phyloP scores from a whole-genome alignment of 2,797 vertebrate genomes.

The Salarias fasciatus region DNA sequence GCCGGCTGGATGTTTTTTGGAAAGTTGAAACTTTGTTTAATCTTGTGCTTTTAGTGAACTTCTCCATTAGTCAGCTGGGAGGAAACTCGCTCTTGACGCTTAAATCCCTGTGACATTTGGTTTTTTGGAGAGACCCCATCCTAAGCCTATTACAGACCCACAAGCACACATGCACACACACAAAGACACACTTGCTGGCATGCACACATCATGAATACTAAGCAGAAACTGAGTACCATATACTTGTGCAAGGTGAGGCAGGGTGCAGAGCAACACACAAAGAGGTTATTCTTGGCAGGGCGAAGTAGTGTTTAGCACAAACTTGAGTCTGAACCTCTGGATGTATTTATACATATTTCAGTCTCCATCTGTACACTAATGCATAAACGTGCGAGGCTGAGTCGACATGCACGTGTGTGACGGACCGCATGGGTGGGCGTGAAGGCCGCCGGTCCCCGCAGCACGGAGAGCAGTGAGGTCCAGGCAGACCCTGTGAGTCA shows the following conservation, averaged over 20 bases:
- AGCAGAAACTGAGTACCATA: conserved; percentile 54
- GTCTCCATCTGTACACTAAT: conserved; percentile 13
- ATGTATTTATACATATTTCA: conserved; percentile 48
- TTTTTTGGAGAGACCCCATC: conserved; percentile 64
- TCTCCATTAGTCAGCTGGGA: conserved; percentile 68
- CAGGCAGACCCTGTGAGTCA: conserved; percentile 77
- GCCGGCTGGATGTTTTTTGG: conserved; percentile 61
- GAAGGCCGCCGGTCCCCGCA: conserved; percentile 44
- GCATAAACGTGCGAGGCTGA: conserved; percentile 14
- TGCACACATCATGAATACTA: conserved; percentile 61
- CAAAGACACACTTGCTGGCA: conserved; percentile 39
- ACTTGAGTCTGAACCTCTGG: conserved; percentile 24
- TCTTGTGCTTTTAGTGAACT: conserved; percentile 76
- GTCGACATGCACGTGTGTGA: conserved; percentile 33
- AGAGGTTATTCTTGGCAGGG: conserved; percentile 72
- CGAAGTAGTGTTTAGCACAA: conserved; percentile 52
- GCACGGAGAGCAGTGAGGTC: conserved; percentile 73
- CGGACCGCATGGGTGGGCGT: conserved; percentile 30
- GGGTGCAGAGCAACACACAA: conserved; percentile 67
- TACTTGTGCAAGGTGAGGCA: conserved; percentile 69
- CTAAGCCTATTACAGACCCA: conserved; percentile 55
- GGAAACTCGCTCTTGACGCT: conserved; percentile 64
- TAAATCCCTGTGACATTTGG: conserved; percentile 78
- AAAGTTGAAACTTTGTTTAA: conserved; percentile 75
- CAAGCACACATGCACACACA: conserved; percentile 31